A percentile compares a stretch with the other conserved stretches of the same genome.
Conservation (phyloP, 2,113 vertebrate species). For the Camelus dromedarius region DNA sequence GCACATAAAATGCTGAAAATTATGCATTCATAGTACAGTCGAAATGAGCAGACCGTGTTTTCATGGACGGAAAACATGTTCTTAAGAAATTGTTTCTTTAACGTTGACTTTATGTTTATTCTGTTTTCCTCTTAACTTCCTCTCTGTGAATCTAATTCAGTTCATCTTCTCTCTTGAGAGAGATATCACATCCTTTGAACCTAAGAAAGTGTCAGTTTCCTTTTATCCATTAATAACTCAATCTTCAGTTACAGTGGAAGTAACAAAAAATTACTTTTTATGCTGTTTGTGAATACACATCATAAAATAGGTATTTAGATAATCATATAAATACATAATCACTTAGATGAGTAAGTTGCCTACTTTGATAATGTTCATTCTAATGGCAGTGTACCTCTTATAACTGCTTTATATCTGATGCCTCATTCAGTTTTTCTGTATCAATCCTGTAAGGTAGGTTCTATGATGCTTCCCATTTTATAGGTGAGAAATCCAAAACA, state of each 20-base stretch:
- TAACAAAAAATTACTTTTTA: background rate
- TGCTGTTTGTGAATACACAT: background rate
- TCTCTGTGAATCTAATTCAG: background rate
- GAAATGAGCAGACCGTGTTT: constrained; percentile 9
- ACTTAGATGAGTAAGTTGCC: background rate
- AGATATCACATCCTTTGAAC: constrained; percentile 49
- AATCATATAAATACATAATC: background rate
- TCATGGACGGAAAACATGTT: background rate
- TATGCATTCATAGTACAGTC: background rate
- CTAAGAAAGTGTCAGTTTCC: constrained; percentile 49
- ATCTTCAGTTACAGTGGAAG: background rate
- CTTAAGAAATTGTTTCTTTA: constrained; percentile 23
- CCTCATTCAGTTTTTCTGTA: background rate
- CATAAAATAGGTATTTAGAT: background rate
- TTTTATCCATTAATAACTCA: constrained; percentile 10
- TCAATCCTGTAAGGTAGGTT: background rate
- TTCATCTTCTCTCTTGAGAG: constrained; percentile 52
- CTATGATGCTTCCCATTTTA: background rate
- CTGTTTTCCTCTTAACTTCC: background rate
- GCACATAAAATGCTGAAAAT: background rate
- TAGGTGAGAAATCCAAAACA: background rate
- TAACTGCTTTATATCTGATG: background rate
- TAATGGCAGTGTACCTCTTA: background rate
- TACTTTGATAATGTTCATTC: background rate
- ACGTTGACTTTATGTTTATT: constrained; percentile 53